Evolutionary conservation across 2,113 vertebrate genomes (phyloP).

Genomic region (Cichladusa arquata): DNA sequence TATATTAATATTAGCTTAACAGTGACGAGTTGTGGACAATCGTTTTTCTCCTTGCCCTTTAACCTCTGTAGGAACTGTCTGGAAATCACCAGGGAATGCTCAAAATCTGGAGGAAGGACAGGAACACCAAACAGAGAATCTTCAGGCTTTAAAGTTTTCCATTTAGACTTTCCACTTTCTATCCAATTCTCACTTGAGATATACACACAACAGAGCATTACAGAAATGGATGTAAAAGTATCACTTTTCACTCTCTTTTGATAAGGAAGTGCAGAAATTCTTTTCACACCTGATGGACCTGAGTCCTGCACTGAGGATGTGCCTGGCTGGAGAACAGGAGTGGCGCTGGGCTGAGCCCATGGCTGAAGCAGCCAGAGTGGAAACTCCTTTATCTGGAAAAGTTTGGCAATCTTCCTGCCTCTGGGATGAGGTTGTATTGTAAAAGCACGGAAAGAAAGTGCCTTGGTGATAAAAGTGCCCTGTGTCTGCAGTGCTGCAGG

Average conservation of each 20-base stretch:
- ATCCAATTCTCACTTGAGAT: neutral
- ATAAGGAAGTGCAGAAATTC: slow-evolving; percentile 4
- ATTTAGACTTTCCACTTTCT: neutral
- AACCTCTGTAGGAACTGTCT: neutral
- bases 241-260: neutral
- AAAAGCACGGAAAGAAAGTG: slow-evolving; percentile 59
- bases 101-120: neutral
- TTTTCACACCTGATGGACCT: slow-evolving; percentile 70
- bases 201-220: neutral
- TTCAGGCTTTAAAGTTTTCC: neutral
- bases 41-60: neutral
- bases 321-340: slow-evolving; percentile 59
- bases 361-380: slow-evolving; percentile 56
- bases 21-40: neutral
- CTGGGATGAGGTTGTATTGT: slow-evolving; percentile 52
- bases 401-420: slow-evolving; percentile 59
- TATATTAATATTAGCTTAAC: neutral
- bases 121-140: neutral
- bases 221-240: neutral
- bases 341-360: slow-evolving; percentile 22
- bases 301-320: slow-evolving; percentile 61
- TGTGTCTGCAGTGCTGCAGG: slow-evolving; percentile 53
- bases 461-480: slow-evolving; percentile 60
- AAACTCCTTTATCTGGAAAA: slow-evolving; percentile 65
- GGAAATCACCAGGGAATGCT: neutral